Evolutionary conservation across 2,888 invertebrate species (phyloP), one percentile per base, ranked within the genome.

Genomic region (Microctonus brassicae): DNA sequence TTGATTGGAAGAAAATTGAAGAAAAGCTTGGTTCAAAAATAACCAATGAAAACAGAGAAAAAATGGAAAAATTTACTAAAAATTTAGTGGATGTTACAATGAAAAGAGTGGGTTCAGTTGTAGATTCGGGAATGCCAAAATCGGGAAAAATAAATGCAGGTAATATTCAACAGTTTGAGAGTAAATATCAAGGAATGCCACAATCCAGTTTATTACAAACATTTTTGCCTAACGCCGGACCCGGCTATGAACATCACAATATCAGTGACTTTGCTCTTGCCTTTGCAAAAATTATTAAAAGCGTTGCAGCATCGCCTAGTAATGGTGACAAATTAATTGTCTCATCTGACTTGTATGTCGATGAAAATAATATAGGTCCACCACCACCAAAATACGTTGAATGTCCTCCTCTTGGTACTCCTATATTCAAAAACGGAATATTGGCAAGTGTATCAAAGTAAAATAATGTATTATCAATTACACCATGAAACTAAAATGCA

Each of bases 321-420:
- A 47, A 63, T 22, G 68, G 22, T n/a, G 26, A 29, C 1, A 13
- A 34, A 13, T 13, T 73, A 24, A 36, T 61, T 17, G 68, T 66
- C 10, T 52, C 73, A 10, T 65, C 69, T n/a, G 75, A 75, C 17
- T 3, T 64, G 5, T 47, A 24, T 3, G n/a, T 77, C 29, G 72
- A 74, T 1, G 72, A 75, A 26, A 71, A 71, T 55, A 75, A 78
- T 63, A 39, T 78, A 24, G 60, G 57, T 2, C 47, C 72, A 69
- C 78, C 78, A 22, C 69, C 73, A 17, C 53, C 73, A 11, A 69
- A 60, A 36, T 71, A 76, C 29, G 67, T 63, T 7, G 13, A 75
- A 5, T 82, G 82, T 69, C 82, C 82, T 17, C 81, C 82, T 3
- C 70, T 81, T 26, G 82, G 82, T 3, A 57, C 81, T 2, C 81